These are phyloP conservation scores for Notothenia coriiceps DNA, from an alignment of 2,113 vertebrate genomes.

Conservation along the genomic window DNA sequence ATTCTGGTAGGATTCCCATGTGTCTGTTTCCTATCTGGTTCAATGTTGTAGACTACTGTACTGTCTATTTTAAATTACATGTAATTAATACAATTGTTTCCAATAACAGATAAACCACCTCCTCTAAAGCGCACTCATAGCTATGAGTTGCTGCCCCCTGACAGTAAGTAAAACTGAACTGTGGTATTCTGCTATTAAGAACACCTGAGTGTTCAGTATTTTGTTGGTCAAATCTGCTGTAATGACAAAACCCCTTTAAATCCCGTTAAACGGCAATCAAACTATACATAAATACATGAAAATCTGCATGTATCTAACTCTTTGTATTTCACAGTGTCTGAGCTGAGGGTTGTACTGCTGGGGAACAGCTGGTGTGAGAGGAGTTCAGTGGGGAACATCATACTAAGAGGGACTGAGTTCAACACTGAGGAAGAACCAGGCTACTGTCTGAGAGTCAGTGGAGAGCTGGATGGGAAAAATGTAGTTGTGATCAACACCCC, in stretches of 20 bases:
- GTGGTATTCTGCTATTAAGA: background rate
- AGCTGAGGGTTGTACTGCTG: conserved; percentile 52
- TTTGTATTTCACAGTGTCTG: conserved; percentile 32
- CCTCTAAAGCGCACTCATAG: background rate
- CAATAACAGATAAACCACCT: background rate
- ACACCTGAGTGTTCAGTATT: background rate
- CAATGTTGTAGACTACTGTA: background rate
- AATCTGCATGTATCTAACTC: background rate
- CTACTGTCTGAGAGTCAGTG: fast-evolving
- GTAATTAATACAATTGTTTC: background rate
- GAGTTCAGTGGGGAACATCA: conserved; percentile 10
- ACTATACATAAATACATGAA: background rate
- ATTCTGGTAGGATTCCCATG: background rate
- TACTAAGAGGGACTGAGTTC: background rate
- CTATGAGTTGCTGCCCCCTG: fast-evolving
- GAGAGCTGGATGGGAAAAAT: fast-evolving
- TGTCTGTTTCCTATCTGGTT: background rate
- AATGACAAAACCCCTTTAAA: background rate
- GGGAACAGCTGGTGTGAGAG: conserved; percentile 40
- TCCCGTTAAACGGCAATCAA: background rate
- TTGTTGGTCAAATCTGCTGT: background rate
- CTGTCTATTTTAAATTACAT: background rate
- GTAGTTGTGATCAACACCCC: conserved; percentile 36
- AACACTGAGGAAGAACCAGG: fast-evolving
- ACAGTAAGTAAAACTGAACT: conserved; percentile 12